Conservation (phyloP, 2,113 vertebrate genomes). For the Colinus virginianus region DNA sequence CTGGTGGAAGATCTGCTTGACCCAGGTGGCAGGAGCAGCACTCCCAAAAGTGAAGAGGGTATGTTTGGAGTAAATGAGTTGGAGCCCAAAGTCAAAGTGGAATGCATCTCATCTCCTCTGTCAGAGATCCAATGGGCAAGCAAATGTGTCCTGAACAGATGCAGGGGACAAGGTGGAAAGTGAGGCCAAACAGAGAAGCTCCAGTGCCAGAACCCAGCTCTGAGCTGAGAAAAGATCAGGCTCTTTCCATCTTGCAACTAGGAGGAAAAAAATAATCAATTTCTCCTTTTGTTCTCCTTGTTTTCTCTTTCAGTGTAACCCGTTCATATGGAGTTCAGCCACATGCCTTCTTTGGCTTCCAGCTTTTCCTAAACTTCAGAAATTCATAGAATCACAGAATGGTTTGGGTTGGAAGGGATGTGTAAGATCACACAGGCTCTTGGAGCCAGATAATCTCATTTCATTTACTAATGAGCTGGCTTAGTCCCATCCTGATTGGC, state of each 20-base stretch:
- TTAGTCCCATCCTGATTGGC: background rate
- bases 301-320: background rate
- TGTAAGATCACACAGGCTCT: background rate
- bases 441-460: background rate
- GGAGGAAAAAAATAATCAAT: background rate
- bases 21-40: background rate
- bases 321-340: background rate
- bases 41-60: background rate
- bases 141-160: background rate
- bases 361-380: background rate
- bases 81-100: background rate
- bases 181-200: background rate
- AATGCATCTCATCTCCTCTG: background rate
- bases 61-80: background rate
- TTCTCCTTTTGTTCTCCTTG: background rate
- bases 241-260: background rate
- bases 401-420: too few relatives aligned
- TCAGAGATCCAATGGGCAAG: background rate
- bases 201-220: background rate
- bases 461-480: background rate
- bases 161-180: background rate
- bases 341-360: accelerated
- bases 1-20: background rate
- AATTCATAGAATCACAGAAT: background rate
- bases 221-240: background rate